phyloP scores from a whole-genome alignment of 2,113 vertebrate genomes.

The Paratilapia polleni region DNA sequence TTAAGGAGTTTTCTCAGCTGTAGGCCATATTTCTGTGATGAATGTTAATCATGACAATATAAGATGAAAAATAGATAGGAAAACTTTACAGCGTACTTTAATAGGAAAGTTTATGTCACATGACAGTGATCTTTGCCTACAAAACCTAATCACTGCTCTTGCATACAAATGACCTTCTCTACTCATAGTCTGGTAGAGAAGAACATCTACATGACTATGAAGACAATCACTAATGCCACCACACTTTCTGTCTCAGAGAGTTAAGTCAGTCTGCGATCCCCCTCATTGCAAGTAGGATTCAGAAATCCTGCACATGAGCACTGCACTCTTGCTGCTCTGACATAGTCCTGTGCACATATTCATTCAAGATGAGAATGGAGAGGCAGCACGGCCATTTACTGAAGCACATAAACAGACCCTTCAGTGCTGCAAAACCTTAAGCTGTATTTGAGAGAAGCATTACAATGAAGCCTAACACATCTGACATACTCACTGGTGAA shows the following conservation, averaged over 20 bases:
- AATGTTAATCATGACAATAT: too few species aligned
- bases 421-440: background rate
- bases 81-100: too few species aligned
- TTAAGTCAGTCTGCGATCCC: background rate
- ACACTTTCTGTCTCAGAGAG: background rate
- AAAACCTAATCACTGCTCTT: too few species aligned
- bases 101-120: too few species aligned
- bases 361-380: background rate
- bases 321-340: background rate
- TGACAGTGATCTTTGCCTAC: too few species aligned
- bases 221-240: too few species aligned
- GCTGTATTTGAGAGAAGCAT: background rate
- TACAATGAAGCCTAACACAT: background rate
- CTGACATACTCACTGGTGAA: background rate
- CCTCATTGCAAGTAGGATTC: background rate
- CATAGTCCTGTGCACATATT: background rate
- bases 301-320: background rate
- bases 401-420: background rate
- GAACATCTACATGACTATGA: too few species aligned
- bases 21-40: too few species aligned
- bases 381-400: background rate
- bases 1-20: too few species aligned
- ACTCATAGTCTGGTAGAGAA: too few species aligned
- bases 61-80: too few species aligned
- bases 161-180: too few species aligned